These are phyloP conservation scores for Drosophila nigromelanica DNA, from an alignment of 1,140 invertebrate species.

Conservation along the genomic window DNA sequence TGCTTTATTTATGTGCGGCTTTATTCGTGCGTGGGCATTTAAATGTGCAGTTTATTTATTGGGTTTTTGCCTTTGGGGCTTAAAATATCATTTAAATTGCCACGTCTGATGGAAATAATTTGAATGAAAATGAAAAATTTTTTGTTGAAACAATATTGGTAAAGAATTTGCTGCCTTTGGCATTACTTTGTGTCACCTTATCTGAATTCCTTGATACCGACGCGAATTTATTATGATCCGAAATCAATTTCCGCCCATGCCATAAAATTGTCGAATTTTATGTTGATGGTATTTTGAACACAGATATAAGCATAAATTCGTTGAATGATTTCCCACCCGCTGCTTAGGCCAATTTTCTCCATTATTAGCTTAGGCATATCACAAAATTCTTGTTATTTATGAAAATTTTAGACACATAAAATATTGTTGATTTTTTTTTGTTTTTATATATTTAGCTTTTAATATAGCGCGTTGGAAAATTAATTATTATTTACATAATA, in stretches of 20 bases:
- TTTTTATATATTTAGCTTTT: slow-evolving; percentile 25
- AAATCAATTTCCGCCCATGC: slow-evolving; percentile 27
- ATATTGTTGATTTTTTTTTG: not conserved
- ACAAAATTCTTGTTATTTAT: slow-evolving; percentile 36
- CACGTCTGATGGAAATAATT: slow-evolving; percentile 4
- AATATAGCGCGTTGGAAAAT: slow-evolving; percentile 51
- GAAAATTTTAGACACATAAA: slow-evolving; percentile 9
- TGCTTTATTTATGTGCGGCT: slow-evolving; percentile 31
- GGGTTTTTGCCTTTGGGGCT: slow-evolving; percentile 17
- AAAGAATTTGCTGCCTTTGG: not conserved
- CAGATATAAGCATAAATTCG: slow-evolving; percentile 18
- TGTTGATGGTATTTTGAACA: slow-evolving; percentile 21
- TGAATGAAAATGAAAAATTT: slow-evolving; percentile 10
- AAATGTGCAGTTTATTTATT: slow-evolving; percentile 32
- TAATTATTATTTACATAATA: slow-evolving; percentile 77
- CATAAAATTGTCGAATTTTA: slow-evolving; percentile 16
- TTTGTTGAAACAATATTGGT: not conserved
- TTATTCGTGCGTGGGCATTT: slow-evolving; percentile 16
- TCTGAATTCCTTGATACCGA: not conserved
- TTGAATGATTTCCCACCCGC: slow-evolving; percentile 41
- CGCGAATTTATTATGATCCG: slow-evolving; percentile 18
- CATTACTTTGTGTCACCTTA: slow-evolving; percentile 8
- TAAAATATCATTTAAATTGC: slow-evolving; percentile 27
- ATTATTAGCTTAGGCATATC: slow-evolving; percentile 16
- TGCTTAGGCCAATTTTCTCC: slow-evolving; percentile 10